Conservation (phyloP, 2,797 vertebrate species). For the Phrynocephalus vlangalii region DNA sequence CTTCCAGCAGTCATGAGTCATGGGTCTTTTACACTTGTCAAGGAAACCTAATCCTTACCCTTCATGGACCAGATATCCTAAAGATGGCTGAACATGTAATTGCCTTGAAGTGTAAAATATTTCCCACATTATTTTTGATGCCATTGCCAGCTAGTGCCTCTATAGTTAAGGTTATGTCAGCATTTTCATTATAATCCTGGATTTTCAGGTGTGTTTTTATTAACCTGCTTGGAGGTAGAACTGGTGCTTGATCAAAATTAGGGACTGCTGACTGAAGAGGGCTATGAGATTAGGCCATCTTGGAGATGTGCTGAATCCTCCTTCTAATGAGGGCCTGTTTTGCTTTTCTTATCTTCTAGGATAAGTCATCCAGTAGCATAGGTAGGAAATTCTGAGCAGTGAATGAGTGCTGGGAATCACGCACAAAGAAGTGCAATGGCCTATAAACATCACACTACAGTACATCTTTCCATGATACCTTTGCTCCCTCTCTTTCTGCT, state of each 20-base stretch:
- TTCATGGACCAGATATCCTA: constrained; percentile 79
- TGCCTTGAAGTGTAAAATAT: constrained; percentile 82
- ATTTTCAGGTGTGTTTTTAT: constrained; percentile 71
- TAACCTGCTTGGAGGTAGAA: constrained; percentile 73
- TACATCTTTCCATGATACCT: not conserved
- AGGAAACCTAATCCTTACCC: constrained; percentile 79
- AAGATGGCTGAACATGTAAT: constrained; percentile 82
- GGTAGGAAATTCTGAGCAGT: not conserved
- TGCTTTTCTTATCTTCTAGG: not conserved
- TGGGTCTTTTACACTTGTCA: constrained; percentile 81
- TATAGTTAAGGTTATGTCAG: constrained; percentile 80
- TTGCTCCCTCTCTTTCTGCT: not conserved
- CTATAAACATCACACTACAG: not conserved
- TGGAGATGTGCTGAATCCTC: constrained; percentile 41
- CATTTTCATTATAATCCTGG: constrained; percentile 78
- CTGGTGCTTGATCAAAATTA: constrained; percentile 49
- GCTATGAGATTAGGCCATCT: constrained; percentile 38
- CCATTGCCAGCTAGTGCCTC: constrained; percentile 72
- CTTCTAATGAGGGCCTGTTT: not conserved
- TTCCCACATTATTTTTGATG: constrained; percentile 81
- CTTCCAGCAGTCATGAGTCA: constrained; percentile 80
- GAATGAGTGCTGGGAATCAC: not conserved
- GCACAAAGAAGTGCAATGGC: not conserved
- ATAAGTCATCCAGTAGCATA: not conserved
- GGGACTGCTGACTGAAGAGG: not conserved